Base-by-base conservation (phyloP, 1,140 invertebrate genomes). In the Drosophila nikananu region DNA sequence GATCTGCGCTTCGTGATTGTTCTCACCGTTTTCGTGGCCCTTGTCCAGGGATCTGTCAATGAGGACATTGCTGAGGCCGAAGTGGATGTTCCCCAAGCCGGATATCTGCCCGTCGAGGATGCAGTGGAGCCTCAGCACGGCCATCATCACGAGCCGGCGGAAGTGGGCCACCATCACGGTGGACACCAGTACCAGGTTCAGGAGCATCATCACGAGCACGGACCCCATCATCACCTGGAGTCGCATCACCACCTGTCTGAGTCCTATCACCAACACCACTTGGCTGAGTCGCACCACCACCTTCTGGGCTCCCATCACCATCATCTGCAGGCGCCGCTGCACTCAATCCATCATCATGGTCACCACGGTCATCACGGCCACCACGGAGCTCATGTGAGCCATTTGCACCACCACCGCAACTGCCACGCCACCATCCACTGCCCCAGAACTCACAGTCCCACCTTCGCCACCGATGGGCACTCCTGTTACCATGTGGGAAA, bases 351-450 rank as follows among this genome's bases (percentile, higher is more conserved):
- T 3, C 54, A 39, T 27, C 35, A 25, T 12, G 15, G 5, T 0
- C 35, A 25, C 19, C 55, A 61, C n/a, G 55, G 51, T 0, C n/a
- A 23, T 5, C 12, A 46, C 21, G 55, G 49, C n/a, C 23, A 27
- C 8, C 48, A 27, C 13, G 59, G 27, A 35, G 15, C 12, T 5
- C 60, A 39, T 27, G 37, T 57, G 30, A 41, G 70, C 12, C 62
- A 77, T 5, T 21, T 67, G 39, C 74, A 60, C 21, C 72, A 42
- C 13, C 60, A 72, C 54, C 76, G 76, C 37, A 80, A 73, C 25
- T 80, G 77, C 37, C 77, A 72, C 41, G 77, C 54, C 30, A 74
- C 52, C 10, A 80, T 80, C 32, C 77, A 72, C 17, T 80, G 77
- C 17, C 67, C 77, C 32, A 42, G 51, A 12, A 23, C 42, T 0